Evolutionary conservation across 2,888 invertebrate genomes (phyloP).

Genomic region (Drosophila suboccidentalis): DNA sequence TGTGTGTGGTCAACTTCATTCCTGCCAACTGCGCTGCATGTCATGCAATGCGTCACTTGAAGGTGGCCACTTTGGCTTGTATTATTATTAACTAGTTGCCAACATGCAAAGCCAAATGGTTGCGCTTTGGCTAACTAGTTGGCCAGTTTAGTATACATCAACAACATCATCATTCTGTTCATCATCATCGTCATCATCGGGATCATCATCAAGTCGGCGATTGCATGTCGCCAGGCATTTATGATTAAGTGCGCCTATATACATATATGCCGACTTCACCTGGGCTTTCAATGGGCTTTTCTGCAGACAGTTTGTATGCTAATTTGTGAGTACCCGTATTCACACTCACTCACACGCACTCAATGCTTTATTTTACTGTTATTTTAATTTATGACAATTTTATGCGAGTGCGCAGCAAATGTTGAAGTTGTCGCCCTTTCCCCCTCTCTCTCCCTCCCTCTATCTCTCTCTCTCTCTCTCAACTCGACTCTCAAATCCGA

Average conservation of each 20-base stretch:
- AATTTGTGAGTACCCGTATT: slow-evolving; percentile 66
- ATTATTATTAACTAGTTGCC: slow-evolving; percentile 78
- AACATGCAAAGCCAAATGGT: slow-evolving; percentile 66
- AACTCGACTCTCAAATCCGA: slow-evolving; percentile 51
- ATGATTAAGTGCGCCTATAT: slow-evolving; percentile 75
- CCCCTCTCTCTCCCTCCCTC: background rate
- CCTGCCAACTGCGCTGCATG: slow-evolving; percentile 42
- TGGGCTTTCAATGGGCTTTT: slow-evolving; percentile 64
- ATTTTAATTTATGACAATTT: slow-evolving; percentile 81
- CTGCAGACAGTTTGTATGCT: slow-evolving; percentile 80
- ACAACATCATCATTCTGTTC: background rate
- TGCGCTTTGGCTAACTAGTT: slow-evolving; percentile 54
- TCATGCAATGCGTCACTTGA: slow-evolving; percentile 68
- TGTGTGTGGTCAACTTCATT: slow-evolving; percentile 48
- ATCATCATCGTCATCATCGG: slow-evolving; percentile 2
- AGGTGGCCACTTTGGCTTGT: slow-evolving; percentile 56
- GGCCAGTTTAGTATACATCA: slow-evolving; percentile 38
- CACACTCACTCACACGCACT: slow-evolving; percentile 36
- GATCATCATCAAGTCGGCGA: slow-evolving; percentile 29
- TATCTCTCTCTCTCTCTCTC: background rate
- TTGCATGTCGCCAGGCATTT: slow-evolving; percentile 79
- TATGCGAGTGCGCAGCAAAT: slow-evolving; percentile 75
- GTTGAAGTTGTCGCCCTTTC: slow-evolving; percentile 32
- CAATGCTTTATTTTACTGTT: slow-evolving; percentile 77
- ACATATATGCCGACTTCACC: slow-evolving; percentile 73